phyloP scores from a whole-genome alignment of 2,797 vertebrate species.

The Anolis apletophallus region DNA sequence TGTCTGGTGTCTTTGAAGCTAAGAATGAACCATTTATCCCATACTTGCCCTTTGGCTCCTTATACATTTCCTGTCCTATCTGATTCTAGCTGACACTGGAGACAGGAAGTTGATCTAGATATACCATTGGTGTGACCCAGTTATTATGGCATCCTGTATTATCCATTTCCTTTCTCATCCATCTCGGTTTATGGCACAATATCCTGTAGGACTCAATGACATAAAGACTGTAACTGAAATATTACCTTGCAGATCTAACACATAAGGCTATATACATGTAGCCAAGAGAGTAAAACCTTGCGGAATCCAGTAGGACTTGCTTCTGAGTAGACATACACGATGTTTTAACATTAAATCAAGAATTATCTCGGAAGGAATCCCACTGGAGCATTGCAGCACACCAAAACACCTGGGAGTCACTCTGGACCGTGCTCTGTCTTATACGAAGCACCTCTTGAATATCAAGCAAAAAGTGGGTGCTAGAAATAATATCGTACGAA shows the following conservation, averaged over 20 bases:
- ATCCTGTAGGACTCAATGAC: constrained; percentile 35
- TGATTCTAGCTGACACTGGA: constrained; percentile 12
- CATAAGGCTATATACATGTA: neutral
- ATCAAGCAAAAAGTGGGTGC: too few species aligned
- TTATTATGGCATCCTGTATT: constrained; percentile 38
- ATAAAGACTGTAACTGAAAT: constrained; percentile 23
- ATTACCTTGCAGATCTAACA: constrained; percentile 3
- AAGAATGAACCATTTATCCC: constrained; percentile 10
- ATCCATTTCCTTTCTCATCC: constrained; percentile 31
- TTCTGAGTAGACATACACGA: neutral
- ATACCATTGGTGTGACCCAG: constrained; percentile 19
- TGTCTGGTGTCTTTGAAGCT: neutral
- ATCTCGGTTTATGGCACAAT: constrained; percentile 22
- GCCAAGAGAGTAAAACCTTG: neutral
- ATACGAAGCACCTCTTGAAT: too few species aligned
- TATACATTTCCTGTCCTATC: constrained; percentile 30
- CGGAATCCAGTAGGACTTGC: neutral
- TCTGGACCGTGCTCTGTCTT: too few species aligned
- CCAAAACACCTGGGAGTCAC: too few species aligned
- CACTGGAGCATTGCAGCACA: too few species aligned
- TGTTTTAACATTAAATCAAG: neutral
- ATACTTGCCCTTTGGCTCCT: constrained; percentile 16
- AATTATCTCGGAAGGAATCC: neutral
- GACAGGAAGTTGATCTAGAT: constrained; percentile 33
- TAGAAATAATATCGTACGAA: too few species aligned